Evolutionary conservation across 2,888 invertebrate genomes (phyloP).

Genomic region (Altica lythri): DNA sequence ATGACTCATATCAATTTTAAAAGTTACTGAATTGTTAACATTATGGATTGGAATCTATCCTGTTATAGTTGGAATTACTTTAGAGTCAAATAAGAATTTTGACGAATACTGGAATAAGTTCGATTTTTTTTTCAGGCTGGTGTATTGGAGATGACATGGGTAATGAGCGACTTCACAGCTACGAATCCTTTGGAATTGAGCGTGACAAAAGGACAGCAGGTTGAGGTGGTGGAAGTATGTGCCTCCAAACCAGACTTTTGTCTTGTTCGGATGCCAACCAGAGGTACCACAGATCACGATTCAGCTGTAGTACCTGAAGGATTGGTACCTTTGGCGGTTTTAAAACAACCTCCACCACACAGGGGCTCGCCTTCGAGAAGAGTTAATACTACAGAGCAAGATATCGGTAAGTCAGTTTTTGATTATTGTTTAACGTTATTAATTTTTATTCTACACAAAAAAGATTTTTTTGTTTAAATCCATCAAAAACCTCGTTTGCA

Average conservation of each 20-base stretch:
- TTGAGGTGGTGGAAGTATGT: constrained; percentile 85
- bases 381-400: constrained; percentile 22
- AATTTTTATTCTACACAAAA: too few species aligned
- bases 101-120: background rate
- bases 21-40: too few species aligned
- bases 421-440: too few species aligned
- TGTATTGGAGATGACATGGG: constrained; percentile 88
- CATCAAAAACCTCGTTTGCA: too few species aligned
- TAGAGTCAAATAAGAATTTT: background rate
- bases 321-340: constrained; percentile 77
- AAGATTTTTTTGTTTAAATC: too few species aligned
- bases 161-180: constrained; percentile 85
- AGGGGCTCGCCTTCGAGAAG: constrained; percentile 63
- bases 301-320: constrained; percentile 72
- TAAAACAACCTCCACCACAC: constrained; percentile 74
- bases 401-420: constrained; percentile 19
- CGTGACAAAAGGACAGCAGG: constrained; percentile 90
- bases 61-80: too few species aligned
- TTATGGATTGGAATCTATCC: too few species aligned
- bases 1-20: too few species aligned
- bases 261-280: constrained; percentile 66
- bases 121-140: constrained; percentile 63
- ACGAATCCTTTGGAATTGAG: constrained; percentile 78
- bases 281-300: constrained; percentile 37
- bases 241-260: constrained; percentile 71